Percentiles rank a stretch among this genome's conserved stretches.
phyloP scores from a whole-genome alignment of 2,113 vertebrate genomes.

The Heterotilapia buettikoferi region DNA sequence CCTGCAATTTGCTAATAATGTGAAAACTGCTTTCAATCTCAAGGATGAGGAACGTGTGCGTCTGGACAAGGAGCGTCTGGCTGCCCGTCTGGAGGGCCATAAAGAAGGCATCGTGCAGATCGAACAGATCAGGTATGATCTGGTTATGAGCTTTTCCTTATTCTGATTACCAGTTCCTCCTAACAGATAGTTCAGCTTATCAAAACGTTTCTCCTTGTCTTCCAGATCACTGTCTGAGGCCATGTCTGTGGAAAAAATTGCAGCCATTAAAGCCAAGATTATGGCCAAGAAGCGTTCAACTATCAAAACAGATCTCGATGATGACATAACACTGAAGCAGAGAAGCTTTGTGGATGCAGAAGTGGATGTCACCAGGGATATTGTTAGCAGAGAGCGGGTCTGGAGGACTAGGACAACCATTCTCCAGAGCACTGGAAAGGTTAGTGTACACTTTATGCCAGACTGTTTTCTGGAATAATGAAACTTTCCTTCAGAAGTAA shows the following conservation, averaged over 20 bases:
- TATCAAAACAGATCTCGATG: conserved; percentile 97
- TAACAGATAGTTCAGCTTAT: neutral
- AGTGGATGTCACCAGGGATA: conserved; percentile 95
- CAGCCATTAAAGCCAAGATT: conserved; percentile 99
- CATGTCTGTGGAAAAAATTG: conserved; percentile 99
- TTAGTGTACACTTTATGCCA: conserved; percentile 38
- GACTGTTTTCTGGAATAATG: neutral
- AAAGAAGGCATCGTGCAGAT: conserved; percentile 98
- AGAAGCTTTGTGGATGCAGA: conserved; percentile 98
- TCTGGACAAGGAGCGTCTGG: conserved; percentile 96
- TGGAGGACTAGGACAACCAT: conserved; percentile 98
- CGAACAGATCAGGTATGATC: conserved; percentile 90
- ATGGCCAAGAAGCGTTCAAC: conserved; percentile 99
- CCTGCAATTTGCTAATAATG: neutral
- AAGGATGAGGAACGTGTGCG: conserved; percentile 98
- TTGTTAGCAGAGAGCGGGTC: conserved; percentile 95
- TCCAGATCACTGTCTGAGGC: conserved; percentile 94
- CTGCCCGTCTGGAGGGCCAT: conserved; percentile 96
- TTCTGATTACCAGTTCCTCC: neutral
- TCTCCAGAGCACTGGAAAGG: conserved; percentile 97
- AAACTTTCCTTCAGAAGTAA: neutral
- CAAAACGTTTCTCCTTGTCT: neutral
- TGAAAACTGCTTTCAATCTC: neutral
- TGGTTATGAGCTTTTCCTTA: neutral
- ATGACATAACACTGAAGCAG: conserved; percentile 95